Base-by-base conservation (phyloP, 2,888 invertebrate genomes). In the Bellardia pandia region DNA sequence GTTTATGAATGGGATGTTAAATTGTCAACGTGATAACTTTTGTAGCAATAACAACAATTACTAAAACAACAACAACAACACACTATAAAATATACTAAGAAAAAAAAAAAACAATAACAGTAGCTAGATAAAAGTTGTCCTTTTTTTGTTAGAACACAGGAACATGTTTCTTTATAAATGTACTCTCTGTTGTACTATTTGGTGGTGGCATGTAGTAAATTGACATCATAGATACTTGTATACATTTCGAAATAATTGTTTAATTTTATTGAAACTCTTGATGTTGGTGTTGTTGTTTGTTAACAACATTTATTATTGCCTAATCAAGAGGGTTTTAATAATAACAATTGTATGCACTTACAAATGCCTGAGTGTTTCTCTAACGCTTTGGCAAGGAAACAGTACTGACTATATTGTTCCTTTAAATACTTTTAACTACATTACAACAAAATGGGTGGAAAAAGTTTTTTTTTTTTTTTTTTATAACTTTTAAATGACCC, bases 11-110 rank as follows among this genome's bases (percentile, higher is more conserved):
- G 68, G 66, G 42, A 69, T 62, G 74, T 68, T 79, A 58, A 79
- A 85, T 58, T 86, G 75, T 76, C 56, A 79, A 78, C 40, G 79
- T 62, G 82, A 86, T 82, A 78, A 78, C 78, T 74, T 75, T 60
- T 64, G 53, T 53, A 53, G 68, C 78, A 82, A 79, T 78, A 78
- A 74, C 42, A 78, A 79, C 78, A 64, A 71, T 71, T 76, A 71
- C 64, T 14, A 5, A 53, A 71, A 71, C 9, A 48, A 33, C 2
- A 40, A 23, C 4, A 68, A 69, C 14, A 76, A 62, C 51, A 75
- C 37, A 14, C 13, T 45, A 45, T n/a, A 56, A 56, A 30, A 45
- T 56, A 64, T n/a, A 53, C n/a, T 40, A 42, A n/a, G n/a, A n/a
- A n/a, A 30, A 53, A 53, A 58, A 30, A 53, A 53, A 58, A 78